A percentile compares a stretch with the other conserved stretches of the same genome.
Evolutionary conservation across 2,888 invertebrate genomes (phyloP).

Genomic region (Troides aeacus): DNA sequence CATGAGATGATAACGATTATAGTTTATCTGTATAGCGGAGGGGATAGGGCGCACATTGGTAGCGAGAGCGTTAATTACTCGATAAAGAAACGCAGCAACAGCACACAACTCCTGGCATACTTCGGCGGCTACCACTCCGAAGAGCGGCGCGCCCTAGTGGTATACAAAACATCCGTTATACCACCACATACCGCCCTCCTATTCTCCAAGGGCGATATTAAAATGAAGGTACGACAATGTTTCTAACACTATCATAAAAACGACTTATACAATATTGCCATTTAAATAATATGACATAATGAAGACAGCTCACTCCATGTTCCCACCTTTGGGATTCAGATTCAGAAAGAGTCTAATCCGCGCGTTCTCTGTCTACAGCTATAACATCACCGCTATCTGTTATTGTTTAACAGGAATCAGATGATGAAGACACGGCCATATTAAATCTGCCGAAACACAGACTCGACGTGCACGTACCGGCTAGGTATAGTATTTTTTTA

Average conservation of each 20-base stretch:
- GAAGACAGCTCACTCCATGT: too few relatives aligned
- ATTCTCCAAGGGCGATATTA: constrained; percentile 63
- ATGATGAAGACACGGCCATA: constrained; percentile 39
- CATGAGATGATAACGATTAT: too few relatives aligned
- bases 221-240: constrained; percentile 34
- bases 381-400: constrained; percentile 19
- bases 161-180: constrained; percentile 80
- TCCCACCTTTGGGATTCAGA: too few relatives aligned
- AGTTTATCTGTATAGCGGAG: constrained; percentile 33
- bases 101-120: constrained; percentile 75
- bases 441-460: constrained; percentile 53
- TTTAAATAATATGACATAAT: too few relatives aligned
- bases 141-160: constrained; percentile 75
- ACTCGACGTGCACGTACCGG: constrained; percentile 52
- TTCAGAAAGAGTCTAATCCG: too few relatives aligned
- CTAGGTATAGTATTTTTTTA: constrained; percentile 42
- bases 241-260: too few relatives aligned
- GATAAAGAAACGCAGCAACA: constrained; percentile 51
- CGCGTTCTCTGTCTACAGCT: too few relatives aligned
- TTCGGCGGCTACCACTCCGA: constrained; percentile 79
- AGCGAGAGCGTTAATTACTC: constrained; percentile 83
- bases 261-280: too few relatives aligned
- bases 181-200: constrained; percentile 80
- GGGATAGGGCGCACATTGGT: constrained; percentile 78
- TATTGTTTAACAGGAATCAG: constrained; percentile 43